phyloP scores from a whole-genome alignment of 1,140 invertebrate species.

The Brachionus manjavacas region DNA sequence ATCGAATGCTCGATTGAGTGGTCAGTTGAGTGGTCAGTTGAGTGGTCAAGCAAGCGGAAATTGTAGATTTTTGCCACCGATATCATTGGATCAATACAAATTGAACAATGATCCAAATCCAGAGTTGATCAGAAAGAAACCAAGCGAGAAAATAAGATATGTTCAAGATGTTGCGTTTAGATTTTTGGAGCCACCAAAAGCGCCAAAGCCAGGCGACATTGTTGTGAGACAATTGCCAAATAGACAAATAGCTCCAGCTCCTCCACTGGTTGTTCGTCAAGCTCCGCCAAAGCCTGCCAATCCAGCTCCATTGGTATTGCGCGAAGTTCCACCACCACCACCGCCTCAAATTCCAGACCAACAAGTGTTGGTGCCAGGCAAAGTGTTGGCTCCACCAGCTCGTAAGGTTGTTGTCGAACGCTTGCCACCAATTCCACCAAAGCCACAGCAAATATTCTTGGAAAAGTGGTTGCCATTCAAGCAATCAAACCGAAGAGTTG shows the following conservation, averaged over 20 bases:
- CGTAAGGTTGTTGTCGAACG: constrained; percentile 36
- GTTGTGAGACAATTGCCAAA: constrained; percentile 22
- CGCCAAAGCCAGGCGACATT: constrained; percentile 25
- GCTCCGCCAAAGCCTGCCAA: constrained; percentile 12
- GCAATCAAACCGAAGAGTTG: constrained; percentile 27
- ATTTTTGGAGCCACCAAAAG: constrained; percentile 34
- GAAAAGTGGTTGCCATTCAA: constrained; percentile 35
- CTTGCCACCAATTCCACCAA: constrained; percentile 28
- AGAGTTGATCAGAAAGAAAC: constrained; percentile 24
- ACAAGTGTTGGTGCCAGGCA: constrained; percentile 1
- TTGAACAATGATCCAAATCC: constrained; percentile 42
- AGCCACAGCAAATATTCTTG: constrained; percentile 33
- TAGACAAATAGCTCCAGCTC: constrained; percentile 30
- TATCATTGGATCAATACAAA: constrained; percentile 26
- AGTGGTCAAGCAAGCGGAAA: neutral
- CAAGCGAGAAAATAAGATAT: constrained; percentile 24
- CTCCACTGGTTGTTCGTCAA: constrained; percentile 33
- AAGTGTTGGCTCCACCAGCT: constrained; percentile 35
- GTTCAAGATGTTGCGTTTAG: constrained; percentile 9
- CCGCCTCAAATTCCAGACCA: neutral
- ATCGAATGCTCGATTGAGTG: neutral
- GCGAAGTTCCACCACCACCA: constrained; percentile 31
- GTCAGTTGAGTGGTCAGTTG: neutral
- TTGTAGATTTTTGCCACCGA: constrained; percentile 29
- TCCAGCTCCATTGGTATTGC: constrained; percentile 23